A percentile compares a stretch with the other conserved stretches of the same genome.
These are phyloP conservation scores for Anoura caudifer DNA, from an alignment of 2,113 vertebrate genomes.

Conservation along the genomic window DNA sequence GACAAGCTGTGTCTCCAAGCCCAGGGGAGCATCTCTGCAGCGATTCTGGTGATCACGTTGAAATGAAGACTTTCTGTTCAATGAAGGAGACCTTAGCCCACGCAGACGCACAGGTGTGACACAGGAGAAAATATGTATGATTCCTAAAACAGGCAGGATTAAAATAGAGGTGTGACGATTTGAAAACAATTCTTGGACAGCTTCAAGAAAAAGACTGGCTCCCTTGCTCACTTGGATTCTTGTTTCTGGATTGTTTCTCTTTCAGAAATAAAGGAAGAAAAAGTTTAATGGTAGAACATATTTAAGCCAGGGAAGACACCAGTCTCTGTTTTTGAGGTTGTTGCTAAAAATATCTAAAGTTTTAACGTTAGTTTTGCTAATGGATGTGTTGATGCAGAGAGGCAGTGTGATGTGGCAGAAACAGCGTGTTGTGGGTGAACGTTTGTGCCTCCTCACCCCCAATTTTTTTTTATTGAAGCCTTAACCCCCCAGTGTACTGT, in stretches of 20 bases:
- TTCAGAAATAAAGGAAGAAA: background rate
- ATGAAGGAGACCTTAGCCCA: background rate
- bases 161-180: background rate
- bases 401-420: background rate
- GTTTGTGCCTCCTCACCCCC: background rate
- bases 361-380: background rate
- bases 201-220: background rate
- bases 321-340: background rate
- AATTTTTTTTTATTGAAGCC: background rate
- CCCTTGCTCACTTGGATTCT: background rate
- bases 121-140: background rate
- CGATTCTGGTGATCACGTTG: background rate
- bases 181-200: background rate
- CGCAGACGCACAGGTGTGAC: background rate
- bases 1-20: background rate
- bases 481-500: background rate
- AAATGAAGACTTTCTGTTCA: background rate
- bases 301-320: background rate
- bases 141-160: background rate
- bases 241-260: background rate
- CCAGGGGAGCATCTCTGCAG: background rate
- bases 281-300: background rate
- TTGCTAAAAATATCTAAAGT: background rate
- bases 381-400: background rate
- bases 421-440: background rate